Percentiles rank a stretch among this genome's conserved stretches.
phyloP scores from a whole-genome alignment of 2,113 vertebrate species.

The Sturnus vulgaris region DNA sequence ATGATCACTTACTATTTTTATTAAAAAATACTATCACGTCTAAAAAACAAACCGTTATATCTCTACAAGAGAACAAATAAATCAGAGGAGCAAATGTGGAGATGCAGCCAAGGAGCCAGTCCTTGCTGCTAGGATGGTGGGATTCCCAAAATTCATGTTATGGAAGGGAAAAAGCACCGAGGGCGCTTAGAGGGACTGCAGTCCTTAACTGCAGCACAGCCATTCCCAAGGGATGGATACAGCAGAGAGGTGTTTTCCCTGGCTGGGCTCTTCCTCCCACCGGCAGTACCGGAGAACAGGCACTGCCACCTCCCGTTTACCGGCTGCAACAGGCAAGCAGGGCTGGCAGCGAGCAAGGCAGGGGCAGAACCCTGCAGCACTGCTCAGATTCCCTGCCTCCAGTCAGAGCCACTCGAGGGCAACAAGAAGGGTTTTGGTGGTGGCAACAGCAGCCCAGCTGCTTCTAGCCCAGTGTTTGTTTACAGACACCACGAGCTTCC shows the following conservation, averaged over 20 bases:
- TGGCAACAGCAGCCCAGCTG: background rate
- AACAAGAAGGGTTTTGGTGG: background rate
- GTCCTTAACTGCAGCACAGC: background rate
- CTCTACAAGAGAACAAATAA: background rate
- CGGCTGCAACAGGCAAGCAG: rapidly evolving
- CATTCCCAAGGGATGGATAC: rapidly evolving
- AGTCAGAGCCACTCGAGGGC: rapidly evolving
- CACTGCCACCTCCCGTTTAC: background rate
- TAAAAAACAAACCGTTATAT: background rate
- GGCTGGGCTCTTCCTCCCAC: background rate
- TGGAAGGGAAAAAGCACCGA: background rate
- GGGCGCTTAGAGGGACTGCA: background rate
- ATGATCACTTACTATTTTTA: background rate
- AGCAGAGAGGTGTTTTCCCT: rapidly evolving
- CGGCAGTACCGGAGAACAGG: rapidly evolving
- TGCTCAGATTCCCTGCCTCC: rapidly evolving
- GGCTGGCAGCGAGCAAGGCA: background rate
- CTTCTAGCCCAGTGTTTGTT: background rate
- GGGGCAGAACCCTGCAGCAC: background rate
- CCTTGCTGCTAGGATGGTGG: background rate
- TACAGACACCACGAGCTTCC: rapidly evolving
- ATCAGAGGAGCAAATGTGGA: background rate
- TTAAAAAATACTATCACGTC: background rate
- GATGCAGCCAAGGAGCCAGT: background rate
- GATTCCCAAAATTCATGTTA: background rate